Evolutionary conservation across 1,140 invertebrate genomes (phyloP).

Genomic region (Orchestia grillus): DNA sequence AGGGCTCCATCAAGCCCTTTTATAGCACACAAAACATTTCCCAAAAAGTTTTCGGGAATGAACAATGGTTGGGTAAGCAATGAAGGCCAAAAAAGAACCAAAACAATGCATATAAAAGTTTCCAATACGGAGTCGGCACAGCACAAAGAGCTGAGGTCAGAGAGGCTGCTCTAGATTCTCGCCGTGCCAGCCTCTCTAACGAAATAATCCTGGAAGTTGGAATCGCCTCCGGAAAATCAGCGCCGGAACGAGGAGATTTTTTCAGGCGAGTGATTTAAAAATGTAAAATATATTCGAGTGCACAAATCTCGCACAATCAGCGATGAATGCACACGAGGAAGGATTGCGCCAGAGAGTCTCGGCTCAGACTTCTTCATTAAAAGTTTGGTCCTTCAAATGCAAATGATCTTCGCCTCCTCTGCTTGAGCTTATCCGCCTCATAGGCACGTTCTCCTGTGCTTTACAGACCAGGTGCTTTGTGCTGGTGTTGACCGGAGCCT

Average conservation of each 20-base stretch:
- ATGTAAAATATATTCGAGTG: not conserved
- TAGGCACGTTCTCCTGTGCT: not conserved
- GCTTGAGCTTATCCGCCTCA: not conserved
- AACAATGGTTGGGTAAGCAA: no score
- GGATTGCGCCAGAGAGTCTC: not conserved
- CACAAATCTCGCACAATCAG: not conserved
- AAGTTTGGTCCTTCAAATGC: not conserved
- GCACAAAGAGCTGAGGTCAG: not conserved
- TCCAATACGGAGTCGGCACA: not conserved
- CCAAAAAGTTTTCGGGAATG: no score
- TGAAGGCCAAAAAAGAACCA: no score
- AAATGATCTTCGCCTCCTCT: not conserved
- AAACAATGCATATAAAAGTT: not conserved
- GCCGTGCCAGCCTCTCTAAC: no score
- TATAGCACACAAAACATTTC: no score
- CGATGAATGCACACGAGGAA: not conserved
- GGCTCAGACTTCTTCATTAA: not conserved
- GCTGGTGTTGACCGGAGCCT: not conserved
- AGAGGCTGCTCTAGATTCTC: not conserved
- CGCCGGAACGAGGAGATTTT: not conserved
- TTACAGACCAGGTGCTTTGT: not conserved
- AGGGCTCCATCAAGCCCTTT: no score
- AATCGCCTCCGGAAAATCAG: not conserved
- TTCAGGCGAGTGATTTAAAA: not conserved
- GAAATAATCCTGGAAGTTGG: not conserved